Evolutionary conservation across 2,113 vertebrate genomes (phyloP).

Genomic region (Alethe castanea): DNA sequence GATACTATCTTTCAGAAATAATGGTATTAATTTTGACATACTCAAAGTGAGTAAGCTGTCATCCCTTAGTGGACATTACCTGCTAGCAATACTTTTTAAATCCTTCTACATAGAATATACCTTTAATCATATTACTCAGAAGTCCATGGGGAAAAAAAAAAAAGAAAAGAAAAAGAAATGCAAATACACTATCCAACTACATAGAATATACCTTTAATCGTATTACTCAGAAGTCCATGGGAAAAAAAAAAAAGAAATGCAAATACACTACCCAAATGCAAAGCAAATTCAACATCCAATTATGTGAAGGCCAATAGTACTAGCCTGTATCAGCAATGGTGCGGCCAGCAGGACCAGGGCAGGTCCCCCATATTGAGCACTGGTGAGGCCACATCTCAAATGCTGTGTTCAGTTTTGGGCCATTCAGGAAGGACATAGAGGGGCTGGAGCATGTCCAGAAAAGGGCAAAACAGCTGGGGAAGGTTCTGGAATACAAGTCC

Average conservation of each 20-base stretch:
- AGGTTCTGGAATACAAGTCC: not conserved
- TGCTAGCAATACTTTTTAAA: not conserved
- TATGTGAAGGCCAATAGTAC: not conserved
- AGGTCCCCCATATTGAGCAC: fast-evolving
- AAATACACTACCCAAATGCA: not conserved
- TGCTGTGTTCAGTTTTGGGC: not conserved
- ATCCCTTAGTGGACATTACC: not conserved
- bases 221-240: not conserved
- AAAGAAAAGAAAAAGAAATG: not conserved
- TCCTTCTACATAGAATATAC: not conserved
- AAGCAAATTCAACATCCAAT: not conserved
- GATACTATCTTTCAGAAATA: not conserved
- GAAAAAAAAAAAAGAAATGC: not conserved
- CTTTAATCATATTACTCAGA: not conserved
- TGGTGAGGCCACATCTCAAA: not conserved
- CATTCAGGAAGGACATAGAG: not conserved
- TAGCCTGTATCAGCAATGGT: not conserved
- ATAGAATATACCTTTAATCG: not conserved
- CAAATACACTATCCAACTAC: not conserved
- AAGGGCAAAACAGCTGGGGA: not conserved
- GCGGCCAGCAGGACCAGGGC: not conserved
- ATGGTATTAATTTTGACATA: not conserved
- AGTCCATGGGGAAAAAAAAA: not conserved
- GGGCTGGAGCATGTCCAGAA: not conserved
- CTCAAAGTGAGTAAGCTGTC: not conserved